These are phyloP conservation scores for Mus caroli DNA, from an alignment of 2,797 vertebrate genomes.

Conservation along the genomic window DNA sequence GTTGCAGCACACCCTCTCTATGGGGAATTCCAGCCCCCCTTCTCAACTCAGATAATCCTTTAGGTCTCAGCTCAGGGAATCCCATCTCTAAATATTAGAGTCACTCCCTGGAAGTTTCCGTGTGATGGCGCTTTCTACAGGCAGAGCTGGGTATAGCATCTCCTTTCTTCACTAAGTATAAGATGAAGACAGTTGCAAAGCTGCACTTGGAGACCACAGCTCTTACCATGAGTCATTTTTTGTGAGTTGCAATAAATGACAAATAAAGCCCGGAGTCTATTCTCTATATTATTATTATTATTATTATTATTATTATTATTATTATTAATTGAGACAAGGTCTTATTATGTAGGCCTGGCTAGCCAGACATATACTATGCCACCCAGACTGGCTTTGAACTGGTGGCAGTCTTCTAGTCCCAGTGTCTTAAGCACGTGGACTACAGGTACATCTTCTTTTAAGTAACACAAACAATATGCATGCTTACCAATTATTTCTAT, in stretches of 20 bases:
- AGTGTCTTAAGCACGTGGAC: background rate
- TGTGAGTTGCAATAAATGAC: background rate
- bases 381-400: background rate
- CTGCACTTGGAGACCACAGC: too few relatives aligned
- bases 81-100: background rate
- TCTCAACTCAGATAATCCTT: background rate
- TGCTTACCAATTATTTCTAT: conserved; percentile 31
- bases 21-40: background rate
- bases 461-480: background rate
- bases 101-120: background rate
- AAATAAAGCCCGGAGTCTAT: background rate
- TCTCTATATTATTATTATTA: background rate
- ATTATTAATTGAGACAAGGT: background rate
- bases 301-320: background rate
- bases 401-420: background rate
- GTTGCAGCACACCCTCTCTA: background rate
- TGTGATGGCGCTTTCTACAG: background rate
- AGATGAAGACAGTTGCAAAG: background rate
- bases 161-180: background rate
- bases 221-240: background rate
- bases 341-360: background rate
- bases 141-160: background rate
- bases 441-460: background rate
- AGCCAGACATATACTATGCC: too few relatives aligned
- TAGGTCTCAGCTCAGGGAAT: background rate